phyloP scores from a whole-genome alignment of 2,888 invertebrate species.

The Drosophila parthenogenetica region DNA sequence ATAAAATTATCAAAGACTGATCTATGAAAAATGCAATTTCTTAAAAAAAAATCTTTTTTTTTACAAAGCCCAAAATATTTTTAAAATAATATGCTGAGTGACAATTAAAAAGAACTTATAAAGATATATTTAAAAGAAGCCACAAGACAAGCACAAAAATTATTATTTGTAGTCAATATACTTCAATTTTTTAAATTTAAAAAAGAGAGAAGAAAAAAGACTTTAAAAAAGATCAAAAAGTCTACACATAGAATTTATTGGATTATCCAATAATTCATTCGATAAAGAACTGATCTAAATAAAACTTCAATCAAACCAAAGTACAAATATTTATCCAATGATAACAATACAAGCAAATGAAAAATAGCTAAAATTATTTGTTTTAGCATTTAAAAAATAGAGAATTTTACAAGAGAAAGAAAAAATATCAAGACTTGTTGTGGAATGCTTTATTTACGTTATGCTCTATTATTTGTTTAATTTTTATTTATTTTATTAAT shows the following conservation, averaged over 20 bases:
- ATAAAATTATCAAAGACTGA: constrained; percentile 51
- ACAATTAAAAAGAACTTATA: constrained; percentile 17
- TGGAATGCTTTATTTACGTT: constrained; percentile 66
- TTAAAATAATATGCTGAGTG: constrained; percentile 22
- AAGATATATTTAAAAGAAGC: constrained; percentile 14
- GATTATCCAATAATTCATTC: constrained; percentile 25
- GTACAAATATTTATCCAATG: constrained; percentile 36
- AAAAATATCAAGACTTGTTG: constrained; percentile 31
- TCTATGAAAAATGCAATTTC: constrained; percentile 23
- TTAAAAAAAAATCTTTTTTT: constrained; percentile 8
- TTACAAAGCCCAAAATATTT: constrained; percentile 23
- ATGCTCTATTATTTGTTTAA: constrained; percentile 70
- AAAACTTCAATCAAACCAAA: constrained; percentile 39
- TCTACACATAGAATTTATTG: constrained; percentile 25
- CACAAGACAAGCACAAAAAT: constrained; percentile 2
- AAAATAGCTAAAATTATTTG: constrained; percentile 43
- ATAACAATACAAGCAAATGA: constrained; percentile 32
- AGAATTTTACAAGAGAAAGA: constrained; percentile 22
- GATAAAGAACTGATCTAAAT: constrained; percentile 14
- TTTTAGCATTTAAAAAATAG: constrained; percentile 43
- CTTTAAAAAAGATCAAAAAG: constrained; percentile 1
- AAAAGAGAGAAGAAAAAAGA: neutral
- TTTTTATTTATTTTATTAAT: constrained; percentile 59
- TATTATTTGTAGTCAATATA: constrained; percentile 8
- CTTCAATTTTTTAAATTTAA: constrained; percentile 2